Evolutionary conservation across 2,113 vertebrate species (phyloP).

Genomic region (Dromiciops gliroides): DNA sequence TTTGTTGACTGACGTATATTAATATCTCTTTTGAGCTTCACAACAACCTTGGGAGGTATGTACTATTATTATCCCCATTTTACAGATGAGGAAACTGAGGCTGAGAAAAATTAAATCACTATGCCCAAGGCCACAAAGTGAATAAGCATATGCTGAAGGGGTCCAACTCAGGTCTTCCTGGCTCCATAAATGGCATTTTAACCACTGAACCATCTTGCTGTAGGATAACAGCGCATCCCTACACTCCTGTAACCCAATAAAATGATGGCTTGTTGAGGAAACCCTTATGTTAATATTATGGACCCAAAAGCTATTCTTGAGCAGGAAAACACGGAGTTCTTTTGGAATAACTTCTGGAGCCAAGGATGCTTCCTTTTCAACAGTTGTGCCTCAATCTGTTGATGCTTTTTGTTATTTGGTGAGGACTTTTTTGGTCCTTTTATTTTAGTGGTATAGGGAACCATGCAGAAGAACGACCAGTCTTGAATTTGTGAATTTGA

Average conservation of each 20-base stretch:
- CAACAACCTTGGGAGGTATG: neutral
- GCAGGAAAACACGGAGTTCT: constrained; percentile 46
- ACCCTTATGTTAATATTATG: neutral
- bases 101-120: neutral
- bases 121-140: neutral
- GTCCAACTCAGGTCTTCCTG: neutral
- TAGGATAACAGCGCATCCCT: neutral
- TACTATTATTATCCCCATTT: neutral
- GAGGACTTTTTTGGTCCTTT: neutral
- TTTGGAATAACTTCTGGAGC: constrained; percentile 45
- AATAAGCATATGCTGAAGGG: too few species aligned
- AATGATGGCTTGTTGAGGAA: neutral
- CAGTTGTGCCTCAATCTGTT: constrained; percentile 42
- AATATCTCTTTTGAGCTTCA: neutral
- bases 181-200: neutral
- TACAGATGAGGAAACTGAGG: neutral
- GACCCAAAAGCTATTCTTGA: constrained; percentile 34
- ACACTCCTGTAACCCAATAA: constrained; percentile 1
- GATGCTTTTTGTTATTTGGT: neutral
- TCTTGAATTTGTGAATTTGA: neutral
- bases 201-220: neutral
- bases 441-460: neutral
- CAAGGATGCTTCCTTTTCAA: constrained; percentile 17
- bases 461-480: neutral
- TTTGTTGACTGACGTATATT: neutral